Conservation (phyloP, 2,888 invertebrate genomes). For the Orthosia gothica region DNA sequence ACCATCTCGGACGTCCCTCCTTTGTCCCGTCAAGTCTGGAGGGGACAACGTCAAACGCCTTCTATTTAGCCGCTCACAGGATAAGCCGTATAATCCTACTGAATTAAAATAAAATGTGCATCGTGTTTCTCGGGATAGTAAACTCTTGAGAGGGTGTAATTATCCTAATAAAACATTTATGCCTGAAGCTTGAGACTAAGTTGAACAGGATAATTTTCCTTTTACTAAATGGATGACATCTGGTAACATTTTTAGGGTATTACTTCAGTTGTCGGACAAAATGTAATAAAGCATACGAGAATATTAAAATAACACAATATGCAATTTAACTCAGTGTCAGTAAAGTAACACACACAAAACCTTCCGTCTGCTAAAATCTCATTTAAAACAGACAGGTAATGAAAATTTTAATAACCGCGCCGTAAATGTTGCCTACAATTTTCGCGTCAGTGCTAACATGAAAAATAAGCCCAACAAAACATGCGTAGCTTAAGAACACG, state of each 20-base stretch:
- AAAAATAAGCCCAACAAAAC: conserved; percentile 62
- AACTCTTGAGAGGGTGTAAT: conserved; percentile 55
- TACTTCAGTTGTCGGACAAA: not conserved
- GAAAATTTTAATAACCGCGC: conserved; percentile 54
- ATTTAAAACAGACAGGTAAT: conserved; percentile 54
- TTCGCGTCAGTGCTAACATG: conserved; percentile 55
- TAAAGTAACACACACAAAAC: conserved; percentile 25
- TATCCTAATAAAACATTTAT: conserved; percentile 53
- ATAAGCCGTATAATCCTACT: conserved; percentile 81
- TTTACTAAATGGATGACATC: conserved; percentile 16
- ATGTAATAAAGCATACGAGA: conserved; percentile 5
- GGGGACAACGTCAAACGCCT: conserved; percentile 85
- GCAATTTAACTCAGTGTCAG: conserved; percentile 1
- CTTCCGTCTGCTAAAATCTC: conserved; percentile 25
- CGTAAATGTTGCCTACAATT: conserved; percentile 55
- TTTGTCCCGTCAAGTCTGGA: conserved; percentile 87
- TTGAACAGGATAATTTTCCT: conserved; percentile 26
- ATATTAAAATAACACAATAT: not conserved
- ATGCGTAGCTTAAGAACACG: conserved; percentile 60
- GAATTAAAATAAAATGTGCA: conserved; percentile 80
- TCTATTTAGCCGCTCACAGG: conserved; percentile 84
- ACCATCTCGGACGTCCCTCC: conserved; percentile 89
- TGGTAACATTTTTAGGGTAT: conserved; percentile 26
- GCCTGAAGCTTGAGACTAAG: conserved; percentile 25
- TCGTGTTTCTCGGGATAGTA: conserved; percentile 66